Evolutionary conservation across 2,113 vertebrate genomes (phyloP), one percentile per base, ranked within the genome.

Genomic region (Labeo catla): DNA sequence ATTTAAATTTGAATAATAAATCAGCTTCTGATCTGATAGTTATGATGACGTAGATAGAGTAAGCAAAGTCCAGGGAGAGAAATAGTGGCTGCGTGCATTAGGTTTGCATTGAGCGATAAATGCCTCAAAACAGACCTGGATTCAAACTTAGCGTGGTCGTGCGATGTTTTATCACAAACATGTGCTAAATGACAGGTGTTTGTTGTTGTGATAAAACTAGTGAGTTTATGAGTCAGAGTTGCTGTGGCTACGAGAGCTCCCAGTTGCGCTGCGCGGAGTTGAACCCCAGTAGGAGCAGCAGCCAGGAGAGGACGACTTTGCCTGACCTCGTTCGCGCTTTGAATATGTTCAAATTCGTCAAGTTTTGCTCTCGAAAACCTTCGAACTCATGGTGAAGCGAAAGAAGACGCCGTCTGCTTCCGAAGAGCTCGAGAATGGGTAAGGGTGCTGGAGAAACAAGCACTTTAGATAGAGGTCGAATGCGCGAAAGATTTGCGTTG

Each of bases 331-430:
- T 82, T 93, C 86, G 93, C 91, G 93, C 91, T 94, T 87, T 86
- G 95, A 96, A 94, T 92, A 96, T 97, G 98, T 94, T 93, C 87
- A 79, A 91, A 89, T 89, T 90, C 92, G 91, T 91, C 92, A 80
- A 43, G 76, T 83, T 91, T 91, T 93, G 92, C 85, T 92, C 91
- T 89, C 91, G 82, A 91, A 92, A 89, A 91, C 87, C 92, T 87
- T 91, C 94, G 95, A 95, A 94, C 91, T 94, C 95, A 96, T 95
- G 97, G 97, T 97, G 96, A 97, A 96, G 94, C 95, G 95, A 92
- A 95, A 92, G 96, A 96, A 93, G 94, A 95, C 91, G 89, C 93
- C 94, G 86, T 88, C 91, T 15, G 95, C 94, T 88, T 91, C 91
- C 84, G 93, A 93, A 91, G 95, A 96, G 87, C 94, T 91, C 84